Percentiles rank a stretch among this genome's conserved stretches.
These are phyloP conservation scores for Pachycephus smyrnensis DNA, from an alignment of 2,888 invertebrate genomes.

Conservation along the genomic window DNA sequence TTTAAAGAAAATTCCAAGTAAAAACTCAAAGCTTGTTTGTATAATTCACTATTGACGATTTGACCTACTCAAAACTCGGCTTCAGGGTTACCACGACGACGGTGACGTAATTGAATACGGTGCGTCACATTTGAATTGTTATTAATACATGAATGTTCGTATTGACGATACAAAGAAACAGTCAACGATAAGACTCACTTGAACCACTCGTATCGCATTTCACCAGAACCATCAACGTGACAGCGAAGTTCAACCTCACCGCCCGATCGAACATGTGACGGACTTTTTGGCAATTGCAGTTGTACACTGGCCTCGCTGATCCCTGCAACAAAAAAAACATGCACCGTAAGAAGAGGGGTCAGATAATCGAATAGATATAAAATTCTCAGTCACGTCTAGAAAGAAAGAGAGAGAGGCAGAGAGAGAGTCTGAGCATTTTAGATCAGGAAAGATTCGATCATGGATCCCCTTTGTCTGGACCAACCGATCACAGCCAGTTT, in stretches of 20 bases:
- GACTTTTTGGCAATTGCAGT: conserved; percentile 71
- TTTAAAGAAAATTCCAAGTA: not conserved
- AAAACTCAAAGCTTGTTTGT: not conserved
- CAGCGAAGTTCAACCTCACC: conserved; percentile 74
- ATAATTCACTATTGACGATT: not conserved
- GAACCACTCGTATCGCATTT: conserved; percentile 77
- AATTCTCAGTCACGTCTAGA: not conserved
- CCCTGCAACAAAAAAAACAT: conserved; percentile 67
- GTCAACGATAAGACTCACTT: conserved; percentile 65
- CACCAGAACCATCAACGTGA: conserved; percentile 76
- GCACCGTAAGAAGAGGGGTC: conserved; percentile 12
- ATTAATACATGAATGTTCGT: not conserved
- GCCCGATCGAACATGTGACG: conserved; percentile 68
- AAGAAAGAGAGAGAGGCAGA: not conserved
- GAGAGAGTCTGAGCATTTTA: not conserved
- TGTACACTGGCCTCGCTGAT: conserved; percentile 72
- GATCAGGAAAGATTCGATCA: conserved; percentile 17
- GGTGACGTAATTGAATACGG: not conserved
- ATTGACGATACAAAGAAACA: not conserved
- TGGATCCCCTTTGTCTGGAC: not conserved
- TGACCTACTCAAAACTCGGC: not conserved
- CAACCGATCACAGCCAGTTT: not conserved
- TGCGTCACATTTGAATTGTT: not conserved
- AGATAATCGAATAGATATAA: conserved; percentile 16
- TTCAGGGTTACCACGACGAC: not conserved